Conservation (phyloP, 2,113 vertebrate genomes). For the Ophiodon elongatus region DNA sequence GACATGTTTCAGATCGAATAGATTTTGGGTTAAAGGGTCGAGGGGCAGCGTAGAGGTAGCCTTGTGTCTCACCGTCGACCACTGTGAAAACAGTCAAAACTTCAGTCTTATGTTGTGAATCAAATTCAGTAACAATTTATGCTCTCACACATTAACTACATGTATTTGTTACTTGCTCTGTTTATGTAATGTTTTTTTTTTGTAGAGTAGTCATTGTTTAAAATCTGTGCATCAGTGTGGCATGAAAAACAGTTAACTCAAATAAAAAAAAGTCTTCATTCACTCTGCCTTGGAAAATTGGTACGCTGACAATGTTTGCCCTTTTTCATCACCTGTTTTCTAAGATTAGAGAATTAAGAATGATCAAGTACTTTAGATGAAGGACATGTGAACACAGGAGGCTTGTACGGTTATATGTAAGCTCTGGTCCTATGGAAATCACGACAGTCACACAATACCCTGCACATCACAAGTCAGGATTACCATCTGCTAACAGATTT, state of each 20-base stretch:
- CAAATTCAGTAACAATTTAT: background rate
- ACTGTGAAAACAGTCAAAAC: conserved; percentile 40
- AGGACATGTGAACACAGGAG: background rate
- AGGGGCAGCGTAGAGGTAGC: conserved; percentile 74
- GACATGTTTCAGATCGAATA: conserved; percentile 37
- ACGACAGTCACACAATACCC: conserved; percentile 63
- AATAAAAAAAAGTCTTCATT: conserved; percentile 35
- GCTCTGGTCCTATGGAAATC: conserved; percentile 35
- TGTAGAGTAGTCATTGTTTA: conserved; percentile 28
- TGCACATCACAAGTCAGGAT: conserved; percentile 70
- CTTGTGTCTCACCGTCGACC: conserved; percentile 68
- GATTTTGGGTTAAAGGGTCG: conserved; percentile 8
- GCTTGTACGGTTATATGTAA: conserved; percentile 3
- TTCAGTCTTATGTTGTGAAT: conserved; percentile 38
- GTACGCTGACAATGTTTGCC: background rate
- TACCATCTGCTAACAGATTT: conserved; percentile 59
- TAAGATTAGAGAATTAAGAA: background rate
- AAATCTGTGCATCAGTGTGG: conserved; percentile 27
- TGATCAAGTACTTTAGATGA: background rate
- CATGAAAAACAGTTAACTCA: conserved; percentile 17
- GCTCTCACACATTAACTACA: background rate
- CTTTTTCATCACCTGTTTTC: background rate
- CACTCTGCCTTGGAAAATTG: background rate
- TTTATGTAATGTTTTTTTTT: background rate
- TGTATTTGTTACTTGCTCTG: background rate